Conservation (phyloP, 2,888 invertebrate species). For the Eudemis profundana region DNA sequence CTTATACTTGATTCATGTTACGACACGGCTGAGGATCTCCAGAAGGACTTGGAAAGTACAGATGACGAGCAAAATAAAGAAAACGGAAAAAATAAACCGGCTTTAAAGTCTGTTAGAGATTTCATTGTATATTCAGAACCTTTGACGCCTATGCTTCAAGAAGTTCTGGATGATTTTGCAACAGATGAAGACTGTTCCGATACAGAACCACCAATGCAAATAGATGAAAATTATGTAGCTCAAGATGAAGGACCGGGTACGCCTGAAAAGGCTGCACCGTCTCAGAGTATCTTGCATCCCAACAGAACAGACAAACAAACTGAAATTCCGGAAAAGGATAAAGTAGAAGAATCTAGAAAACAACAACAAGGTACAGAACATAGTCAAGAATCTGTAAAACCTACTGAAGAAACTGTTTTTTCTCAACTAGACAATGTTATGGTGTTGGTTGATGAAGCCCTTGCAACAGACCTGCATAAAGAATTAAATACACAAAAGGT, state of each 20-base stretch:
- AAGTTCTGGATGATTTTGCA: slow-evolving; percentile 69
- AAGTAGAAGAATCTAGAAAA: slow-evolving; percentile 31
- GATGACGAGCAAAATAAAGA: slow-evolving; percentile 46
- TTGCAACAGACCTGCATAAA: slow-evolving; percentile 25
- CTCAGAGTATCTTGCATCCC: slow-evolving; percentile 35
- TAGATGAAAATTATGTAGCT: slow-evolving; percentile 55
- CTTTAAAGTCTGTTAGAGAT: slow-evolving; percentile 62
- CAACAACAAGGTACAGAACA: slow-evolving; percentile 40
- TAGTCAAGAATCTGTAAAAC: slow-evolving; percentile 39
- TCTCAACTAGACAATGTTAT: slow-evolving; percentile 38
- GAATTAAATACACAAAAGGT: slow-evolving; percentile 38
- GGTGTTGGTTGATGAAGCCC: slow-evolving; percentile 38
- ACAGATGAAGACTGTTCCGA: slow-evolving; percentile 66
- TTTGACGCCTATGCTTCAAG: slow-evolving; percentile 67
- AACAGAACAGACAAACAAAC: not conserved
- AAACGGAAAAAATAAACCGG: slow-evolving; percentile 1
- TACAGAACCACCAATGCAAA: slow-evolving; percentile 59
- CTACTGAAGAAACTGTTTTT: slow-evolving; percentile 35
- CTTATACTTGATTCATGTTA: slow-evolving; percentile 67
- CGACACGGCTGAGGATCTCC: slow-evolving; percentile 66
- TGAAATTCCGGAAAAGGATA: slow-evolving; percentile 6
- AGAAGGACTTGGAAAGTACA: slow-evolving; percentile 58
- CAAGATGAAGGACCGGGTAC: slow-evolving; percentile 45
- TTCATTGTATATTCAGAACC: slow-evolving; percentile 70
- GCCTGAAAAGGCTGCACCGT: slow-evolving; percentile 14